A percentile compares a stretch with the other conserved stretches of the same genome.
phyloP scores from a whole-genome alignment of 2,888 invertebrate genomes.

The Phaonia tiefii region DNA sequence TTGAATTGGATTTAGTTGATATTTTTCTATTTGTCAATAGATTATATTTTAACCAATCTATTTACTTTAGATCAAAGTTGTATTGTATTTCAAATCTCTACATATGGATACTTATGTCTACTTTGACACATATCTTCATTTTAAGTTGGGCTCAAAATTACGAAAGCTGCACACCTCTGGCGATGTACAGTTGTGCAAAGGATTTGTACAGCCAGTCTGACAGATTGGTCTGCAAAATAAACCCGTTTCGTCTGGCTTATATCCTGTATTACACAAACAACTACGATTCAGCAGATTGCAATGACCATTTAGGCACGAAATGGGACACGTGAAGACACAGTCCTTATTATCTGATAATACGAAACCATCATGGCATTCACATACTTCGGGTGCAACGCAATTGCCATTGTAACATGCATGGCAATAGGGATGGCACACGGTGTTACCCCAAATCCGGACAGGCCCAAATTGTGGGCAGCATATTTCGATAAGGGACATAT shows the following conservation, averaged over 20 bases:
- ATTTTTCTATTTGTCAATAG: no score
- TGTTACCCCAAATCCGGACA: constrained; percentile 70
- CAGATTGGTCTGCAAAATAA: constrained; percentile 85
- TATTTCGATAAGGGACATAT: constrained; percentile 81
- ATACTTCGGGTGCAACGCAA: constrained; percentile 75
- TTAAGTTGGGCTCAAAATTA: no score
- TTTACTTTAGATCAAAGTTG: no score
- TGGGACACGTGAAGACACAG: constrained; percentile 78
- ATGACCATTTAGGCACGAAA: constrained; percentile 83
- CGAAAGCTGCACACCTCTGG: constrained; percentile 80
- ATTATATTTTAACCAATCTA: no score
- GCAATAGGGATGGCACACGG: constrained; percentile 73
- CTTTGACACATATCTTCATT: no score
- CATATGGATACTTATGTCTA: no score
- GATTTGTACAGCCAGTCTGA: constrained; percentile 73
- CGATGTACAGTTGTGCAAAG: constrained; percentile 76
- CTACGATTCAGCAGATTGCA: constrained; percentile 82
- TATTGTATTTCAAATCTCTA: no score
- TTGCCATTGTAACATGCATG: constrained; percentile 75
- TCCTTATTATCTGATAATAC: constrained; percentile 76
- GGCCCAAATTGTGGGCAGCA: constrained; percentile 86
- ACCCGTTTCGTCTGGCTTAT: constrained; percentile 82
- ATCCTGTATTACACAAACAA: constrained; percentile 86
- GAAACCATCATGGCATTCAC: constrained; percentile 77
- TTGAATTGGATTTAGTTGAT: no score